Evolutionary conservation across 2,113 vertebrate species (phyloP), one percentile per base, ranked within the genome.

Genomic region (Solea solea): DNA sequence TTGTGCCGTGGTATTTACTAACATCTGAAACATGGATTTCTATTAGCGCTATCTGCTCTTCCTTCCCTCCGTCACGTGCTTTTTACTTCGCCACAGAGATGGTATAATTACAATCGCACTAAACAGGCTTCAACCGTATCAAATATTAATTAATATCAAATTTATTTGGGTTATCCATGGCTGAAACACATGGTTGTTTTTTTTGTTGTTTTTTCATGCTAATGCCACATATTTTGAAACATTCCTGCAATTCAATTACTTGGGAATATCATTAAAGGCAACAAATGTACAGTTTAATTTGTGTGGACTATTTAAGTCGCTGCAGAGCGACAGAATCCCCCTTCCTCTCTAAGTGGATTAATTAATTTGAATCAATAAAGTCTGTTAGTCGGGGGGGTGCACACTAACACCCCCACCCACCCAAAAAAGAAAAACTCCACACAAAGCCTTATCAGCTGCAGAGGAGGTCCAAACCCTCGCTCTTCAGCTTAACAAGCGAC

Each of bases 311-410:
- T 91, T 94, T 93, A 93, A 94, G 79, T 90, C 84, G 80, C 86
- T 83, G 76, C 78, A 71, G 82, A 91, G 91, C 88, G 80, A 70
- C 72, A 82, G 77, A 92, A 92, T 92, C 90, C 90, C 74, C 75
- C 83, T 84, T 84, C 87, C 83, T 87, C 86, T 79, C 65, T 93
- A 93, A 94, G 86, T 89, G 89, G 92, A 94, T 93, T 93, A 93
- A 94, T 93, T 94, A 90, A 93, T 93, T 92, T 93, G 80, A 94
- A 94, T 94, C 91, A 94, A 93, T 93, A 93, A 90, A 90, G 81
- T 90, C 78, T 85, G 81, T 89, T 80, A 85, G 87, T 90, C 60
- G 69, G 74, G 74, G 81, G 86, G 80, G 73, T 14, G 14, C 11
- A 5, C 45, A 48, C 7, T 13, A 9, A 11, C 45, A 48, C 41